A percentile compares a stretch with the other conserved stretches of the same genome.
phyloP scores from a whole-genome alignment of 2,797 vertebrate species.

The Aulostomus chinensis region DNA sequence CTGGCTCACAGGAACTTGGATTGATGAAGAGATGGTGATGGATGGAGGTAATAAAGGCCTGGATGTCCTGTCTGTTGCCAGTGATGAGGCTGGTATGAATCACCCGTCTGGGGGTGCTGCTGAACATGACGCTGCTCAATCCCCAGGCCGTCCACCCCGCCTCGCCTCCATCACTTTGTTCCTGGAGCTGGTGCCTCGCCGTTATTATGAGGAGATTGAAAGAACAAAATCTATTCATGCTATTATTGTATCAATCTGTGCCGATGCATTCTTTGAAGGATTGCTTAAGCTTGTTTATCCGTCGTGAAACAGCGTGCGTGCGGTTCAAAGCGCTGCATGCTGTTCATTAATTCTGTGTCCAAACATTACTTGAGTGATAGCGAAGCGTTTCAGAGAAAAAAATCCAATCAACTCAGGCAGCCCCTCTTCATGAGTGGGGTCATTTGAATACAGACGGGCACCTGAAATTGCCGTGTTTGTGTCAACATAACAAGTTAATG shows the following conservation, averaged over 20 bases:
- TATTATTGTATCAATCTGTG: constrained; percentile 44
- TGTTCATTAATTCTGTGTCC: constrained; percentile 72
- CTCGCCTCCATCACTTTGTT: constrained; percentile 33
- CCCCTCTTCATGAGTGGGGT: constrained; percentile 65
- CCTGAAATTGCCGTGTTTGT: constrained; percentile 76
- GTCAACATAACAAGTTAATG: constrained; percentile 77
- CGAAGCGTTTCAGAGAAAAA: constrained; percentile 48
- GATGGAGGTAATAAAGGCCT: constrained; percentile 85
- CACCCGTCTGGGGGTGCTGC: constrained; percentile 72
- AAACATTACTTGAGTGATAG: constrained; percentile 75
- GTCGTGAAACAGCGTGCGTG: constrained; percentile 26
- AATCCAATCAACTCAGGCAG: constrained; percentile 75
- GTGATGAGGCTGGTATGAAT: constrained; percentile 82
- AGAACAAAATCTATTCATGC: constrained; percentile 24
- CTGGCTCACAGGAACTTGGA: constrained; percentile 72
- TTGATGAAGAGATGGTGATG: constrained; percentile 83
- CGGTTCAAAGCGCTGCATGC: constrained; percentile 52
- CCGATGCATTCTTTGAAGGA: constrained; percentile 45
- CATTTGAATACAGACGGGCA: constrained; percentile 71
- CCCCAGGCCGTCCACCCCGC: constrained; percentile 47
- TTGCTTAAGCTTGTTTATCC: constrained; percentile 49
- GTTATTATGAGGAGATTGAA: constrained; percentile 28
- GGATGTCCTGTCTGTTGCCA: constrained; percentile 81
- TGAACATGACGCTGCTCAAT: constrained; percentile 64
- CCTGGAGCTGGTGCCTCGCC: constrained; percentile 41